Base-by-base conservation (phyloP, 1,140 invertebrate species). In the Cepaea nemoralis region DNA sequence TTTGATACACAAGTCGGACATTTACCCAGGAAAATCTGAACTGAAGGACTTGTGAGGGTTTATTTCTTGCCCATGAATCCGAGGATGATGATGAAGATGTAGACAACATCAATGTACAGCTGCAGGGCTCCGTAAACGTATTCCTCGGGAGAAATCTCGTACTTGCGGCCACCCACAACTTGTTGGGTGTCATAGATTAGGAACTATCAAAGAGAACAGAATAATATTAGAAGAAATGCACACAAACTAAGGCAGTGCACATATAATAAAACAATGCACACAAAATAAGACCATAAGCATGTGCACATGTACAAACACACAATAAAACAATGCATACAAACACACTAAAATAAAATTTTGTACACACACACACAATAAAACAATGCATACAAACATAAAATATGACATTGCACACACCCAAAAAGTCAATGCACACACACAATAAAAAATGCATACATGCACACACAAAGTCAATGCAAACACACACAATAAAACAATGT, bases 121-220 rank as follows among this genome's bases (percentile, higher is more conserved):
- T 93, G 92, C 1, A 94, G 90, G n/a, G 94, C 93, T 33, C 93
- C 94, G 83, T 92, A 93, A 42, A 94, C 91, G 84, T 94, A 92
- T 86, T 95, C 94, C 86, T 95, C 94, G 0, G 94, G 93, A 76
- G 89, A 92, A 75, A 95, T 82, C 85, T 94, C 92, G 83, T 93
- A 91, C 84, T 93, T 94, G 76, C 92, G 91, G 27, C 94, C 94
- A 69, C 94, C 95, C 88, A 95, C 93, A 10, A 95, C 92, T 88
- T 93, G 93, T 91, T 95, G 95, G 1, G 94, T 93, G 86, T 95
- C 94, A 85, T 93, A 94, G 59, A 94, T 93, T 79, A 95, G 88
- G 85, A 94, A 95, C 93, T 94, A 90, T n/a, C n/a, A 81, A 90
- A 89, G 55, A 67, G 71, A 66, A 35, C 71, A 63, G 8, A 83